phyloP scores from a whole-genome alignment of 2,113 vertebrate species.

The Aspidoscelis tigris region DNA sequence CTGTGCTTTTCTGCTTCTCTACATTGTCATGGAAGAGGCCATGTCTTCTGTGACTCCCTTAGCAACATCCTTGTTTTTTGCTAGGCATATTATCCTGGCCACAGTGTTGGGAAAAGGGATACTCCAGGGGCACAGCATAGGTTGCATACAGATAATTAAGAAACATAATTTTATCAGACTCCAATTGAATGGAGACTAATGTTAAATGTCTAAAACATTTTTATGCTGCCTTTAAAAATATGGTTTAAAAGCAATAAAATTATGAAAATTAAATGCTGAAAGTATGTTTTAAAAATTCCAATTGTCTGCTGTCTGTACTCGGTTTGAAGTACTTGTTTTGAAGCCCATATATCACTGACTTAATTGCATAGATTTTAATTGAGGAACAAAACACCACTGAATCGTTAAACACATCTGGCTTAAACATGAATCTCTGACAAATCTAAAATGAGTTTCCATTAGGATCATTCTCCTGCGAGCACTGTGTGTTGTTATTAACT shows the following conservation, averaged over 20 bases:
- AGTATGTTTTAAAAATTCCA: neutral
- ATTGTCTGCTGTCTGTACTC: neutral
- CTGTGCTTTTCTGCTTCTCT: too few species aligned
- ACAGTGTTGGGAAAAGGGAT: too few species aligned
- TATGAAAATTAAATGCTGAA: too few species aligned
- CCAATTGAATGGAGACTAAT: neutral
- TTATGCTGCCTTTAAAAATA: neutral
- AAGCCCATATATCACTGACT: neutral
- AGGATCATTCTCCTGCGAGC: neutral
- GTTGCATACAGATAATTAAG: too few species aligned
- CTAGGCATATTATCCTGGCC: too few species aligned
- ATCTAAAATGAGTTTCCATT: neutral
- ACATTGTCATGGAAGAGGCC: too few species aligned
- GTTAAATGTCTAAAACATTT: neutral
- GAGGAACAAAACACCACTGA: neutral
- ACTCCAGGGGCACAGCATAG: too few species aligned
- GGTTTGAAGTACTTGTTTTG: neutral
- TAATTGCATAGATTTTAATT: neutral
- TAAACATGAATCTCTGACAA: neutral
- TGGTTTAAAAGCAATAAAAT: neutral
- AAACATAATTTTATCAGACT: neutral
- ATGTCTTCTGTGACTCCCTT: too few species aligned
- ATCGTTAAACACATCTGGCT: neutral
- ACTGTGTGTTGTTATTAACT: conserved; percentile 42
- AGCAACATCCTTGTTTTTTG: too few species aligned